Evolutionary conservation across 2,797 vertebrate species (phyloP), one percentile per base, ranked within the genome.

Genomic region (Spea hammondii): DNA sequence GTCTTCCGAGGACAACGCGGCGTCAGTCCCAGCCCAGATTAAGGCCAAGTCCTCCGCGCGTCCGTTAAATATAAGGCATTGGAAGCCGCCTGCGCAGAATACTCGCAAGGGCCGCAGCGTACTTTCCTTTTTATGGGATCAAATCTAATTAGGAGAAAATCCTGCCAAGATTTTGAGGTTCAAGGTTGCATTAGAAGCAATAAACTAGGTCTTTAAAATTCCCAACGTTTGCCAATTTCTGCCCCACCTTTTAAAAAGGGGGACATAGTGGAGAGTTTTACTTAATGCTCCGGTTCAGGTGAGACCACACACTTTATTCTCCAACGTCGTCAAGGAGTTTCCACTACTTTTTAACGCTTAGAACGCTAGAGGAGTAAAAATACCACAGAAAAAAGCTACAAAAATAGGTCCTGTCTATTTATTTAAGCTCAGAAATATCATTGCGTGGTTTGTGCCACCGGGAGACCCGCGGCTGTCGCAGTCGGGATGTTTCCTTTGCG

Each of bases 71-170:
- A 32, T 2, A 32, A 1, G 32, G 2, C 32, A 32, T 32, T 32
- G 32, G 32, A 32, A 32, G 32, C 32, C 32, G 17, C 32, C 32
- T 32, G 32, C 32, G 32, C 32, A 32, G 32, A 32, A 32, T 32
- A 32, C 32, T 32, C 32, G 14, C 59, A 0, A 62, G 14, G n/a
- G 72, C 73, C 84, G 84, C 72, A 87, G 86, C 88, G 87, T 91
- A 89, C 90, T 91, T 90, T 89, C 77, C 8, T 76, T 71, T 85
- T 88, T 90, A 90, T 91, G 89, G 46, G 65, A 91, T 91, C 89
- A 91, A 86, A 91, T 88, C 90, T 88, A 91, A 89, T 69, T 50
- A 69, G 48, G 67, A 69, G 67, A 69, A 69, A 51, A 69, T 69
- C 67, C 67, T 69, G 67, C 67, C 67, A 69, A 69, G 48, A 69